Evolutionary conservation across 92 coral and sea anemone species (phyloP), one percentile per base, ranked within the genome.

Genomic region (Porites cylindrica): DNA sequence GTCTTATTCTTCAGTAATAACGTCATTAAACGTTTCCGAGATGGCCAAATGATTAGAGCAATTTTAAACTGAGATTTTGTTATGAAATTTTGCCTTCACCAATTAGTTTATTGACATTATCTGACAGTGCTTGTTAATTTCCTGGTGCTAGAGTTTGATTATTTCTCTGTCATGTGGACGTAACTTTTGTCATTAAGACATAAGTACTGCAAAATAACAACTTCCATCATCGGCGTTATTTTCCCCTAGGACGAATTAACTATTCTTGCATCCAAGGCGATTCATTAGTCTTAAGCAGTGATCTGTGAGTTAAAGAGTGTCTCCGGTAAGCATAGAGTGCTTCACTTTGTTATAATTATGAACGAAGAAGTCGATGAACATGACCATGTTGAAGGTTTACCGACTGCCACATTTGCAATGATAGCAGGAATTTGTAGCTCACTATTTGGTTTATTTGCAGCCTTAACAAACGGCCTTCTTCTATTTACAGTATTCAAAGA

Each of bases 401-500:
- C 77, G 54, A 81, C 69, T 1, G 85, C 68, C n/a, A 20, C 72
- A 11, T 72, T 90, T 12, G 86, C 81, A 2, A 54, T 88, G 4
- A 51, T 84, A 10, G 81, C 91, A 65, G 95, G 90, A 70, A 75
- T 96, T 66, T 85, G 88, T 20, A 96, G 95, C 17, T 68, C 82
- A 19, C 23, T 92, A 6, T 77, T 94, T 80, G 95, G 96, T 1
- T 52, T 81, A 9, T 61, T 81, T 47, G 90, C 95, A 1, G 80
- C 82, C 10, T 21, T 80, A 61, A 88, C 90, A 26, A 96, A 96
- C 81, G 81, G 94, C 23, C 79, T 96, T 20, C 92, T 96, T 54
- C 91, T 96, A 10, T 72, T 92, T 20, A 91, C 92, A 9, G 59
- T 93, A 1, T 82, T 66, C 90, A 91, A 77, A 77, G 96, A 93